Percentiles rank a stretch among this genome's conserved stretches.
phyloP scores from a whole-genome alignment of 2,888 invertebrate species.

The Patella depressa region DNA sequence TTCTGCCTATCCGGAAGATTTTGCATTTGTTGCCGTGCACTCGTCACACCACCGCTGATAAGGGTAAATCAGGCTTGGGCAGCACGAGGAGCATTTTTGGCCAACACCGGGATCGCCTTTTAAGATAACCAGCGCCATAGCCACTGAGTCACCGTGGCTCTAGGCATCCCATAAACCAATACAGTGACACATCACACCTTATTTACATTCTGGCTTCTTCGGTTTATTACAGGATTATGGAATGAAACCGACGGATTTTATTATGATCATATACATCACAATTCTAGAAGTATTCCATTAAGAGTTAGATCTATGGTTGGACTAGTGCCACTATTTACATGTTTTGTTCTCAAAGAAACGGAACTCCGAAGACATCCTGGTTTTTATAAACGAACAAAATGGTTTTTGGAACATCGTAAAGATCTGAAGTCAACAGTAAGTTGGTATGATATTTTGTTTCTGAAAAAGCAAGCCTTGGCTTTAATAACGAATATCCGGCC shows the following conservation, averaged over 20 bases:
- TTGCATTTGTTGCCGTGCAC: too few relatives aligned
- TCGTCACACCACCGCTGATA: too few relatives aligned
- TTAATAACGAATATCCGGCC: too few relatives aligned
- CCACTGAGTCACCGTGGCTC: too few relatives aligned
- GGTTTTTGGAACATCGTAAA: constrained; percentile 66
- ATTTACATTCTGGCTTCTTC: background rate
- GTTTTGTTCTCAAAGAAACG: constrained; percentile 58
- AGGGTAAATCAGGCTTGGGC: too few relatives aligned
- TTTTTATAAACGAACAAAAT: constrained; percentile 63
- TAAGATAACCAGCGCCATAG: too few relatives aligned
- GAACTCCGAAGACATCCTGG: constrained; percentile 57
- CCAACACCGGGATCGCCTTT: too few relatives aligned
- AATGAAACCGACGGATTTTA: constrained; percentile 69
- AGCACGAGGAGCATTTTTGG: too few relatives aligned
- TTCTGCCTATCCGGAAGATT: too few relatives aligned
- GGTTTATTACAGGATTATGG: constrained; percentile 62
- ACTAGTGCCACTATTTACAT: constrained; percentile 65
- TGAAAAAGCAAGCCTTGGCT: too few relatives aligned
- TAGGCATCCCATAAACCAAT: too few relatives aligned
- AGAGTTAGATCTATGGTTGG: constrained; percentile 67
- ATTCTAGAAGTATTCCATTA: constrained; percentile 49
- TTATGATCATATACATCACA: constrained; percentile 65
- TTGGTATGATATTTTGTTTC: too few relatives aligned
- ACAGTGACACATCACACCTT: background rate
- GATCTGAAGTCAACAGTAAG: constrained; percentile 42